Evolutionary conservation across 2,888 invertebrate species (phyloP).

Genomic region (Platycheirus rosarum): DNA sequence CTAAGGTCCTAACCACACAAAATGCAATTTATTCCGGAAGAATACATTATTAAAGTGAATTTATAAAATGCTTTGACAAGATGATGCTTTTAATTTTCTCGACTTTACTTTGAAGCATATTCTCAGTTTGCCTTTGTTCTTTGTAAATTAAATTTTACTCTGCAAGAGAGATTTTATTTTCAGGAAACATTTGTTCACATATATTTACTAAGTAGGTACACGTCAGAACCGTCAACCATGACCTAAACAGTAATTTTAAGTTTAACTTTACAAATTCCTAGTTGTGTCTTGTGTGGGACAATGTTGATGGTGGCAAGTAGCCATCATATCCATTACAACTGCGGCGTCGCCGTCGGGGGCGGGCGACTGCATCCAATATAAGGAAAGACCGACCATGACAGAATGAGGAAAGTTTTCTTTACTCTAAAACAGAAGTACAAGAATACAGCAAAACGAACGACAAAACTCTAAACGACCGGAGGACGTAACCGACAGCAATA

Average conservation of each 20-base stretch:
- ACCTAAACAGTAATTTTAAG: conserved; percentile 22
- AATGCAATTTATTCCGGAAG: not conserved
- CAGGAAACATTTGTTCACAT: conserved; percentile 12
- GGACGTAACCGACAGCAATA: conserved; percentile 46
- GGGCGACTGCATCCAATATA: not conserved
- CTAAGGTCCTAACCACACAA: conserved; percentile 5
- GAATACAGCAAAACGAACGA: conserved; percentile 1
- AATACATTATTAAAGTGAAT: not conserved
- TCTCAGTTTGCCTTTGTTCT: conserved; percentile 3
- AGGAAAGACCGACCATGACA: conserved; percentile 25
- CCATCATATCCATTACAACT: conserved; percentile 26
- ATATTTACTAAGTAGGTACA: conserved; percentile 6
- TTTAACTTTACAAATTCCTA: conserved; percentile 66
- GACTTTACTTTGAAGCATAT: conserved; percentile 14
- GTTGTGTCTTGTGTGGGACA: conserved; percentile 43
- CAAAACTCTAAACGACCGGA: not conserved
- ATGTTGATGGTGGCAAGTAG: conserved; percentile 17
- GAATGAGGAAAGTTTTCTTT: conserved; percentile 45
- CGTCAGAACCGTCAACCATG: not conserved
- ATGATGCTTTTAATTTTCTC: conserved; percentile 26
- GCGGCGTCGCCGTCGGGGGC: conserved; percentile 24
- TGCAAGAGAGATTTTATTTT: conserved; percentile 21
- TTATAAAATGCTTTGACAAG: conserved; percentile 11
- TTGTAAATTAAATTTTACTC: conserved; percentile 31
- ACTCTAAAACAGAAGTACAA: conserved; percentile 6